Evolutionary conservation across 1,140 invertebrate species (phyloP), one percentile per base, ranked within the genome.

Genomic region (Dendrolimus kikuchii): DNA sequence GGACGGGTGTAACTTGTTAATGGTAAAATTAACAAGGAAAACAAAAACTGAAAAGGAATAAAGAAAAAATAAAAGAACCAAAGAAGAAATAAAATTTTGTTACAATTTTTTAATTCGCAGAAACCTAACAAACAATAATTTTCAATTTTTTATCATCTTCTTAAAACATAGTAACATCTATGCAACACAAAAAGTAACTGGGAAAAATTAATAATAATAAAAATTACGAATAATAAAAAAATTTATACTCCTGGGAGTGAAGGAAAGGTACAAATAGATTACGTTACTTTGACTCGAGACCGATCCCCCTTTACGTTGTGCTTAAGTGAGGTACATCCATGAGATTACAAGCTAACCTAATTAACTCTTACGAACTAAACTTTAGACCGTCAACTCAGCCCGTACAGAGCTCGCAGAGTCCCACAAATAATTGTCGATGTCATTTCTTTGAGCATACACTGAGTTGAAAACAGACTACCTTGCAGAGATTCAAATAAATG

Each of bases 141-240:
- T 80, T 80, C 49, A 70, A 77, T 55, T 53, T 60, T 76, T 79
- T 82, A 70, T 83, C 79, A 74, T 83, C 80, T 84, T 72, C 85
- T 81, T 87, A 87, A 87, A 87, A 88, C 84, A 87, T 87, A 87
- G 81, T 88, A 88, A 88, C 87, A 88, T 88, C 85, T 88, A 88
- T 86, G 85, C 80, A 88, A 88, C 81, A 87, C 85, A 88, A 87
- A 87, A 79, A 81, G 74, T 84, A 81, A 82, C 74, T 78, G 80
- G 69, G 74, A 75, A 77, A 81, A 74, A 76, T 64, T 77, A 82
- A 77, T 83, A 82, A 85, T 81, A 84, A 84, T 84, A 84, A 78
- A 80, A 80, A 78, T 74, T 81, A 73, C 63, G 78, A 80, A 66
- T 73, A 80, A 77, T 76, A 75, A 76, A 44, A 66, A 65, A 58